Conservation (phyloP, 2,113 vertebrate genomes). For the Dermatemys mawii region DNA sequence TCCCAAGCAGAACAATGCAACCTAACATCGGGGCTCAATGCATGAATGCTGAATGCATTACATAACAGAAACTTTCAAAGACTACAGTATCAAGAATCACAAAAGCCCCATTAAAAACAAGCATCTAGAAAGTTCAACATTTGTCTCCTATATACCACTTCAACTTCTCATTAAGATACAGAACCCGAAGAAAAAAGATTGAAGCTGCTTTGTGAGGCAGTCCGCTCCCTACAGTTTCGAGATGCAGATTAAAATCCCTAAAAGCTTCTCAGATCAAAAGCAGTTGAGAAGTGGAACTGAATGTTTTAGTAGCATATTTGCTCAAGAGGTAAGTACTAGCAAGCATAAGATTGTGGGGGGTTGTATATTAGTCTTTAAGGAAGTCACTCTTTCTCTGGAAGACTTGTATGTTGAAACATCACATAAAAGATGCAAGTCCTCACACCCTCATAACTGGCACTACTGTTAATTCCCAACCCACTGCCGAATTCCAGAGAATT, state of each 20-base stretch:
- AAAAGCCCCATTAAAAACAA: neutral
- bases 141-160: neutral
- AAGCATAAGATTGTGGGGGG: neutral
- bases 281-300: neutral
- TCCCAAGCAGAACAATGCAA: neutral
- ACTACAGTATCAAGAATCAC: neutral
- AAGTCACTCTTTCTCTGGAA: neutral
- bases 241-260: neutral
- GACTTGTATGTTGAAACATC: accelerated
- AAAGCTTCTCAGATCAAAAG: neutral
- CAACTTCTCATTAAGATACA: neutral
- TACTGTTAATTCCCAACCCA: neutral
- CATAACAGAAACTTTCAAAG: neutral
- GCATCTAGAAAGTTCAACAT: neutral
- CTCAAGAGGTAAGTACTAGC: neutral
- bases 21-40: neutral
- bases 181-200: accelerated
- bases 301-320: neutral
- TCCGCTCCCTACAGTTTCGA: slow-evolving; percentile 8
- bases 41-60: neutral
- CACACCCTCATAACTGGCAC: neutral
- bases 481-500: slow-evolving; percentile 55
- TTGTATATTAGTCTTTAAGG: neutral
- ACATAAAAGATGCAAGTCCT: neutral
- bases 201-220: neutral